Evolutionary conservation across 2,113 vertebrate genomes (phyloP).

Genomic region (Danionella cerebrum): DNA sequence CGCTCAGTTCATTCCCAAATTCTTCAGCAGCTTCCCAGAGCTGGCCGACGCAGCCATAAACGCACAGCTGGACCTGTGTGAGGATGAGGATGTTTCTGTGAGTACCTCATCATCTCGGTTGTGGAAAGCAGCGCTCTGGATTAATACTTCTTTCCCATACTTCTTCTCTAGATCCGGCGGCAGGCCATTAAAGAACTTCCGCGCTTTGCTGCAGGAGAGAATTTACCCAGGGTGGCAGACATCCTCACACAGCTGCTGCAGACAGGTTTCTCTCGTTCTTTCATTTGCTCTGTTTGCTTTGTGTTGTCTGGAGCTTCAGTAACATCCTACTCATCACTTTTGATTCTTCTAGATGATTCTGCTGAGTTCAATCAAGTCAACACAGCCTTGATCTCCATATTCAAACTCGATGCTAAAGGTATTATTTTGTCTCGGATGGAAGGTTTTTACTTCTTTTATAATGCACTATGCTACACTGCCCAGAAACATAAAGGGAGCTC

Average conservation of each 20-base stretch:
- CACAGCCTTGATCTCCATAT: slow-evolving; percentile 86
- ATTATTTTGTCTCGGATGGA: background rate
- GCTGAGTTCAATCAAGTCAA: slow-evolving; percentile 97
- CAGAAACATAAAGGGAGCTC: too few species aligned
- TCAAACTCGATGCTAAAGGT: slow-evolving; percentile 98
- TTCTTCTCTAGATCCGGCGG: slow-evolving; percentile 86
- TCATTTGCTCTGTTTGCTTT: background rate
- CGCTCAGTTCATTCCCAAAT: slow-evolving; percentile 97
- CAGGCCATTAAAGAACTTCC: slow-evolving; percentile 97
- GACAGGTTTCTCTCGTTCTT: slow-evolving; percentile 77
- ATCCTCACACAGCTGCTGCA: slow-evolving; percentile 94
- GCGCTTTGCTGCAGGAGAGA: slow-evolving; percentile 91
- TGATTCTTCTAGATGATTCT: slow-evolving; percentile 75
- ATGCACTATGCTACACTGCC: background rate
- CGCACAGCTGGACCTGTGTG: slow-evolving; percentile 93
- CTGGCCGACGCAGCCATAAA: slow-evolving; percentile 93
- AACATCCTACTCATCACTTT: background rate
- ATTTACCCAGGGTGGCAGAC: slow-evolving; percentile 89
- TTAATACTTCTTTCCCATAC: background rate
- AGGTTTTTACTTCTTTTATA: background rate
- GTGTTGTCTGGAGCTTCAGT: too few species aligned
- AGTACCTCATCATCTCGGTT: slow-evolving; percentile 41
- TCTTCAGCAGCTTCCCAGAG: slow-evolving; percentile 95
- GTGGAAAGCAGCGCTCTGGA: background rate
- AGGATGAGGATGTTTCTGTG: slow-evolving; percentile 98